Evolutionary conservation across 1,140 invertebrate species (phyloP), one percentile per base, ranked within the genome.

Genomic region (Drosophila subpulchrella): DNA sequence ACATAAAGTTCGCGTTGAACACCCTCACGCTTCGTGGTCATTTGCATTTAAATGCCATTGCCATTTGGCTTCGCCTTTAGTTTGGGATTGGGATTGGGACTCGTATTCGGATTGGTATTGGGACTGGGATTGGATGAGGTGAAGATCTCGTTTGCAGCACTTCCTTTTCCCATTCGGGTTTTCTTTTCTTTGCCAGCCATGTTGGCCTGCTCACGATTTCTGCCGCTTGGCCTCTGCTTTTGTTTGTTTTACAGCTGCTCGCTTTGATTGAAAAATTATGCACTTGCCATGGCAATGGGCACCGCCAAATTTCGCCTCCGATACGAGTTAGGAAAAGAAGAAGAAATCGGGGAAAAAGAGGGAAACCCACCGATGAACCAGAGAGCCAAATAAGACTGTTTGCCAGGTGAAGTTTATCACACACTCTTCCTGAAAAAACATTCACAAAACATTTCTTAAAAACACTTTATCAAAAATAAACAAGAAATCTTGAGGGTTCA

Each of bases 201-300:
- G 61, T 78, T 74, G 58, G 58, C 56, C 53, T 54, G 60, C 48
- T 72, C 71, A 71, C 72, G 71, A 63, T 79, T 67, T 60, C 38
- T 78, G 50, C 15, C 50, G 20, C 56, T 53, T 39, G 39, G 71
- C 46, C 70, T 36, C 55, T 55, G 76, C 62, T 59, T 76, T 76
- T 86, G 82, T 86, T 86, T 86, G 82, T 68, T 77, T 86, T 86
- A 86, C 82, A 86, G 83, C 83, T 88, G 83, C 79, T 89, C 54
- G 85, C 79, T 80, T 89, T 88, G 83, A 88, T 88, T 88, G 83
- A 88, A 88, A 88, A 88, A 88, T 88, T 88, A 88, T 88, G 83
- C 83, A 88, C 83, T 88, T 88, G 83, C 83, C 84, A 86, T 88
- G 83, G 76, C 83, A 78, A 67, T 85, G 81, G 81, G 76, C 82